A percentile compares a stretch with the other conserved stretches of the same genome.
These are phyloP conservation scores for Catharus ustulatus DNA, from an alignment of 2,797 vertebrate genomes.

Conservation along the genomic window DNA sequence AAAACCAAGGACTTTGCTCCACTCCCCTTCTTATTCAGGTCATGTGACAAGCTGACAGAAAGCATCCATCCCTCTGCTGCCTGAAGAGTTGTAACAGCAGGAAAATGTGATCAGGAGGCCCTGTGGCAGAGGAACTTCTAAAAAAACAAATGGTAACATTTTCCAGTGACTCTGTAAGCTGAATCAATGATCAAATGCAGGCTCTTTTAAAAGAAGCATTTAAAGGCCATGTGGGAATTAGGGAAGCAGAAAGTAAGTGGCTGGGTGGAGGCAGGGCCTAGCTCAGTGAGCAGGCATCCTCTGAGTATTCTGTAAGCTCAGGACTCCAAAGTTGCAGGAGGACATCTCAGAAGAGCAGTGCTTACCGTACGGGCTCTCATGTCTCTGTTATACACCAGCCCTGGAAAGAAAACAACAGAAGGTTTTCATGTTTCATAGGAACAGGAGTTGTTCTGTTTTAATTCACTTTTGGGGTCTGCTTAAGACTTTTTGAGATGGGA, in stretches of 20 bases:
- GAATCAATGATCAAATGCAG: constrained; percentile 1
- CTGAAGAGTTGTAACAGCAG: not conserved
- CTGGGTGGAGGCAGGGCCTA: not conserved
- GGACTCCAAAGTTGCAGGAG: not conserved
- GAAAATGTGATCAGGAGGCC: constrained; percentile 26
- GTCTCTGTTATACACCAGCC: constrained; percentile 86
- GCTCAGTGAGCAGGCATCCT: not conserved
- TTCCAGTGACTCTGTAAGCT: constrained; percentile 44
- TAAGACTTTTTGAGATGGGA: not conserved
- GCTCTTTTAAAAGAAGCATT: constrained; percentile 33
- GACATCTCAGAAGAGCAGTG: not conserved
- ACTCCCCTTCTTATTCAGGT: not conserved
- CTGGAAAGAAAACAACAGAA: constrained; percentile 68
- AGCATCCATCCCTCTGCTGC: constrained; percentile 4
- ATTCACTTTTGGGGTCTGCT: not conserved
- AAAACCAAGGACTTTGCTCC: not conserved
- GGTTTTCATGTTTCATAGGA: not conserved
- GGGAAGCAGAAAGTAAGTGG: not conserved
- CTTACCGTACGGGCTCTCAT: constrained; percentile 80
- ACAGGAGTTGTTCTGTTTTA: not conserved
- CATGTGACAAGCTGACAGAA: not conserved
- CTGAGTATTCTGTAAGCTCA: not conserved
- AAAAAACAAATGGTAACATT: constrained; percentile 14
- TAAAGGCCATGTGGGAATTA: not conserved
- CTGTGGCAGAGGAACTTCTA: constrained; percentile 9